A percentile compares a stretch with the other conserved stretches of the same genome.
Evolutionary conservation across 1,140 invertebrate species (phyloP).

Genomic region (Drosophila watanabei): DNA sequence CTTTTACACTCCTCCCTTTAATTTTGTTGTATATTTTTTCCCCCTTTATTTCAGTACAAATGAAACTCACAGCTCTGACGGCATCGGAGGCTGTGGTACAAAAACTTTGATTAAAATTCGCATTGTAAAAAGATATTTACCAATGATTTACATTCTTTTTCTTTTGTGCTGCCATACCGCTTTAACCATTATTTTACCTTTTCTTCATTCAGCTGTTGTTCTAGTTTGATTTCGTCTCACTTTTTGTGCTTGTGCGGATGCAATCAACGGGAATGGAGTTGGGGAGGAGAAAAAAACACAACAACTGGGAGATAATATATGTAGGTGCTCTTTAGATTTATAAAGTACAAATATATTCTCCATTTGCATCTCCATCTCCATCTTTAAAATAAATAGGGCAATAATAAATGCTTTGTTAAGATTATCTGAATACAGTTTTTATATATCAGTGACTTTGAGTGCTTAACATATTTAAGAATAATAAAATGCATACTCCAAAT

Average conservation of each 20-base stretch:
- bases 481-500: too few relatives aligned
- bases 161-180: constrained; percentile 4
- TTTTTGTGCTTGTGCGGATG: constrained; percentile 1
- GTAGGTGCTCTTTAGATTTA: neutral
- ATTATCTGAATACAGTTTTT: too few relatives aligned
- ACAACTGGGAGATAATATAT: too few relatives aligned
- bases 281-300: neutral
- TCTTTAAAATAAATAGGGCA: too few relatives aligned
- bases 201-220: constrained; percentile 18
- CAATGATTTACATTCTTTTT: constrained; percentile 46
- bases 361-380: too few relatives aligned
- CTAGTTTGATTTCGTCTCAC: constrained; percentile 7
- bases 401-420: too few relatives aligned
- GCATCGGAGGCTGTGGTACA: constrained; percentile 6
- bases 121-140: constrained; percentile 75
- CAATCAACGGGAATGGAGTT: constrained; percentile 17
- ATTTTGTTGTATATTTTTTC: neutral
- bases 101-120: constrained; percentile 78
- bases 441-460: too few relatives aligned
- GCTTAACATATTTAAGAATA: too few relatives aligned
- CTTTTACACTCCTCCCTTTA: neutral
- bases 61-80: constrained; percentile 8
- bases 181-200: constrained; percentile 13
- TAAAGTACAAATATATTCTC: too few relatives aligned
- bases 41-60: neutral